Conservation (phyloP, 2,888 invertebrate species). For the Chymomyza fuscimana region DNA sequence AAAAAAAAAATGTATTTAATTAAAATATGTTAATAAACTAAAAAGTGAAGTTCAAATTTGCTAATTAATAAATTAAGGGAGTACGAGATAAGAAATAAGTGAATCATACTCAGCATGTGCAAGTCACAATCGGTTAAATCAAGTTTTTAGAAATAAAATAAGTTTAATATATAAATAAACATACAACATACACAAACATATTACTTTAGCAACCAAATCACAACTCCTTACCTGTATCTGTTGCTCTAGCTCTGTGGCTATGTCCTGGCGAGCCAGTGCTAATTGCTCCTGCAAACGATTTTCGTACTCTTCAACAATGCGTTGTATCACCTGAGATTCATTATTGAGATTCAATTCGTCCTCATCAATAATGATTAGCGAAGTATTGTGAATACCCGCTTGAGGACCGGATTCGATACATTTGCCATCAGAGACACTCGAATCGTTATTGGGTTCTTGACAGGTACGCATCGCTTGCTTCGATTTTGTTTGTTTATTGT, state of each 20-base stretch:
- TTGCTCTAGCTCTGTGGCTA: constrained; percentile 85
- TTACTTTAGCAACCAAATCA: neutral
- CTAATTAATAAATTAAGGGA: too few relatives aligned
- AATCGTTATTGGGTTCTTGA: neutral
- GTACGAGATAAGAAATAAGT: neutral
- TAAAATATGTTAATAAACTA: too few relatives aligned
- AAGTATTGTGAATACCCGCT: constrained; percentile 50
- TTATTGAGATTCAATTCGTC: constrained; percentile 77
- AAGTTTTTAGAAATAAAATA: neutral
- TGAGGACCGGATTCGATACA: neutral
- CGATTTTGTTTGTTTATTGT: constrained; percentile 24
- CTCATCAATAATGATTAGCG: constrained; percentile 77
- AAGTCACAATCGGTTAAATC: neutral
- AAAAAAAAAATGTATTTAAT: too few relatives aligned
- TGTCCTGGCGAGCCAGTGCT: constrained; percentile 84
- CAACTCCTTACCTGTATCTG: constrained; percentile 85
- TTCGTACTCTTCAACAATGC: constrained; percentile 81
- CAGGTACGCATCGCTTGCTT: constrained; percentile 11
- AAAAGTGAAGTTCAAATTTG: too few relatives aligned
- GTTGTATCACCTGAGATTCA: constrained; percentile 77
- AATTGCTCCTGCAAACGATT: constrained; percentile 83
- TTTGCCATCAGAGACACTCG: neutral
- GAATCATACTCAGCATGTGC: constrained; percentile 4
- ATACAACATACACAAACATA: neutral
- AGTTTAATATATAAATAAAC: neutral